These are phyloP conservation scores for Saguinus imperator DNA, from an alignment of 2,113 vertebrate genomes.

Conservation along the genomic window DNA sequence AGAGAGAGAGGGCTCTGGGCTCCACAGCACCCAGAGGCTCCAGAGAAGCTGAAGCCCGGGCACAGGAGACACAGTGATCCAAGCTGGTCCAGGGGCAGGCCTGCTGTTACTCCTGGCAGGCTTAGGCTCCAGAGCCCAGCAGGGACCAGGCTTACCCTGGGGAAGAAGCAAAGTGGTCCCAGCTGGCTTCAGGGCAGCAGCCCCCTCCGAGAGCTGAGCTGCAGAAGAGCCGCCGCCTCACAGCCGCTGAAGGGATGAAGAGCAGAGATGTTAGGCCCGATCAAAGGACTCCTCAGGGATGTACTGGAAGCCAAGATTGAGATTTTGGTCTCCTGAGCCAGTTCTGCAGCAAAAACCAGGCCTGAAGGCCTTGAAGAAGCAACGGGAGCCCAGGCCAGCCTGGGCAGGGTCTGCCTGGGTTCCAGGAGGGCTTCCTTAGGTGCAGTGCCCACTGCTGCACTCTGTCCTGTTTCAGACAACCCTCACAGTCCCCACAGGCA, in stretches of 20 bases:
- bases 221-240: background rate
- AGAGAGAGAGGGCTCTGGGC: background rate
- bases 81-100: background rate
- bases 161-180: background rate
- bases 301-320: background rate
- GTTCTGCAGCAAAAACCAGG: background rate
- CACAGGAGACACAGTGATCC: accelerated
- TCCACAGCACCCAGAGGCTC: background rate
- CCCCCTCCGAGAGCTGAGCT: background rate
- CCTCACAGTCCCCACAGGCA: accelerated
- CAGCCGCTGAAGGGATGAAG: accelerated
- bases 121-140: background rate
- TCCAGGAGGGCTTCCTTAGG: background rate
- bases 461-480: accelerated
- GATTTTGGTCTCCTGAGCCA: background rate
- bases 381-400: accelerated
- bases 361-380: background rate
- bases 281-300: background rate
- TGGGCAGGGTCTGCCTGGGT: accelerated
- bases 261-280: background rate
- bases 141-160: background rate
- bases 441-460: accelerated
- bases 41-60: background rate
- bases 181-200: background rate
- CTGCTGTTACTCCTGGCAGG: background rate